A percentile compares a stretch with the other conserved stretches of the same genome.
phyloP scores from a whole-genome alignment of 1,140 invertebrate species.

The Zaprionus inermis region DNA sequence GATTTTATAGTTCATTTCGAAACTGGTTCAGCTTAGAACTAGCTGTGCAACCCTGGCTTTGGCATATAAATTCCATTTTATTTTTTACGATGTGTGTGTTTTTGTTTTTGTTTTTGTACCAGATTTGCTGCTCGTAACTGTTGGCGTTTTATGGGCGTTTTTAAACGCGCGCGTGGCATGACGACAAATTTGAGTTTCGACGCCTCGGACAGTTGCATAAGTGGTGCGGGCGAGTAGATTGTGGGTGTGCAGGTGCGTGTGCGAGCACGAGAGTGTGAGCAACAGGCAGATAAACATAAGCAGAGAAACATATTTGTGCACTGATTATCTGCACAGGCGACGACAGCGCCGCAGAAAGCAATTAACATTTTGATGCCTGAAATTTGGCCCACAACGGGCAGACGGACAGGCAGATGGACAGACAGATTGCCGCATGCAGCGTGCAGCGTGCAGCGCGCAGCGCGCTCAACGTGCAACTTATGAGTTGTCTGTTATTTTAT shows the following conservation, averaged over 20 bases:
- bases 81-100: conserved; percentile 12
- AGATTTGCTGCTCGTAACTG: conserved; percentile 38
- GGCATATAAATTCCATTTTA: conserved; percentile 7
- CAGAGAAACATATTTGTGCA: conserved; percentile 15
- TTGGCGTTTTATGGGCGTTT: conserved; percentile 40
- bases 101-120: background rate
- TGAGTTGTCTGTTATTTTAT: conserved; percentile 49
- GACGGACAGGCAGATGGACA: background rate
- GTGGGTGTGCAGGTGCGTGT: conserved; percentile 4
- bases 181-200: conserved; percentile 34
- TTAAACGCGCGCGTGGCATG: conserved; percentile 44
- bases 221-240: background rate
- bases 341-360: conserved; percentile 61
- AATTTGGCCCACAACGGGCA: conserved; percentile 46
- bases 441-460: too few relatives aligned
- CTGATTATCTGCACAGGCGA: conserved; percentile 39
- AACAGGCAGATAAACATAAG: background rate
- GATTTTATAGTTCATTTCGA: background rate
- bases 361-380: conserved; percentile 75
- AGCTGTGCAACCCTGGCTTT: conserved; percentile 23
- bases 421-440: conserved; percentile 12
- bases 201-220: too few relatives aligned
- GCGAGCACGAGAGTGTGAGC: background rate
- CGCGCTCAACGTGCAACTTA: conserved; percentile 37
- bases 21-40: conserved; percentile 16